Conservation (phyloP, 2,113 vertebrate genomes). For the Rhagologus leucostigma region DNA sequence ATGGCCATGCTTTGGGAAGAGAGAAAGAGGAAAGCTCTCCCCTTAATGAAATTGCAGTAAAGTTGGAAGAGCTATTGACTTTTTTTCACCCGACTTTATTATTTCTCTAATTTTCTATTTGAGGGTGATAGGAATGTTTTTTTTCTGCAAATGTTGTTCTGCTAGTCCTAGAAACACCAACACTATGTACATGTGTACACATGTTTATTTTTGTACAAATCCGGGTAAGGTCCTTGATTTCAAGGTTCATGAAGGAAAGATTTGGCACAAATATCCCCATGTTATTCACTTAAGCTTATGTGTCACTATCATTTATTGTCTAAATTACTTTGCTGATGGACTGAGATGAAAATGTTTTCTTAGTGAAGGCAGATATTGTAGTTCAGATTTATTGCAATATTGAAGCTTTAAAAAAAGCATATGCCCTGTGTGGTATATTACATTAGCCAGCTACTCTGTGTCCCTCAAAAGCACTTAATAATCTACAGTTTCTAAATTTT, state of each 20-base stretch:
- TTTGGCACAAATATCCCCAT: constrained; percentile 13
- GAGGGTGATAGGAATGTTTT: background rate
- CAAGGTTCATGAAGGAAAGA: constrained; percentile 26
- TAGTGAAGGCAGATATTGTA: constrained; percentile 47
- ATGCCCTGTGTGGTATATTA: constrained; percentile 20
- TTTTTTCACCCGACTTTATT: background rate
- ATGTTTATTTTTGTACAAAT: background rate
- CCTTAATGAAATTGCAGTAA: background rate
- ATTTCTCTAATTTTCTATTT: background rate
- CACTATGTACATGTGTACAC: background rate
- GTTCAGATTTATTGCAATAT: constrained; percentile 44
- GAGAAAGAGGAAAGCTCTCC: background rate
- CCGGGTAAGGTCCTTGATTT: constrained; percentile 14
- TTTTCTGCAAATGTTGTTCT: background rate
- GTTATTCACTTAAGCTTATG: constrained; percentile 50
- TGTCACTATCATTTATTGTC: constrained; percentile 43
- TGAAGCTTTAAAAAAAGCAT: constrained; percentile 33
- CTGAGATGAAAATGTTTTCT: constrained; percentile 62
- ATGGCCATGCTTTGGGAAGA: background rate
- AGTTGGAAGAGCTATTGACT: background rate
- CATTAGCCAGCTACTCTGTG: constrained; percentile 18
- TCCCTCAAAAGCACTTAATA: constrained; percentile 43
- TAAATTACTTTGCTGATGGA: constrained; percentile 46
- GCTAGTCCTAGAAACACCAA: background rate
- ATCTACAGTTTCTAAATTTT: constrained; percentile 46